Percentiles rank a stretch among this genome's conserved stretches.
Conservation (phyloP, 2,113 vertebrate species). For the Stegastes partitus region DNA sequence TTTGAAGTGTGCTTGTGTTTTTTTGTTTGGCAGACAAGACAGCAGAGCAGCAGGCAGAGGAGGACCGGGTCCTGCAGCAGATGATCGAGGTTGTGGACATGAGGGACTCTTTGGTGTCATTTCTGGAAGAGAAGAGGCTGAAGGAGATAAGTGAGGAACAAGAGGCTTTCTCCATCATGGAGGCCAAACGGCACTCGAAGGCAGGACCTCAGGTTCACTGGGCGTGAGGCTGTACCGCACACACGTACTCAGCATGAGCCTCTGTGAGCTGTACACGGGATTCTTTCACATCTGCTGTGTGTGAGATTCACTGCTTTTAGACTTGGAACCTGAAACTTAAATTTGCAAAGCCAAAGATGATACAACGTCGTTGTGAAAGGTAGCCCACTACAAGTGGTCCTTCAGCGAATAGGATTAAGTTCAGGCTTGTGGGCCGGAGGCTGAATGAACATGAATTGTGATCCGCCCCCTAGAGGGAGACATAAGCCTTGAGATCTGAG, state of each 20-base stretch:
- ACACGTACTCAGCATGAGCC: constrained; percentile 1
- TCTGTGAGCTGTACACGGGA: background rate
- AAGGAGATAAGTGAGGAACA: constrained; percentile 86
- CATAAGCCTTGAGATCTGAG: constrained; percentile 31
- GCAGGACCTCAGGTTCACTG: constrained; percentile 82
- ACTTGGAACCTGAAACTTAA: constrained; percentile 24
- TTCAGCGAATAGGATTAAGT: background rate
- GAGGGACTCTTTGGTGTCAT: constrained; percentile 89
- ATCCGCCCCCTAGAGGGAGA: constrained; percentile 61
- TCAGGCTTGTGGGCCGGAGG: background rate
- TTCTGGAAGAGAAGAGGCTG: constrained; percentile 91
- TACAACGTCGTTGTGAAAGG: constrained; percentile 2
- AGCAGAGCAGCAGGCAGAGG: constrained; percentile 78
- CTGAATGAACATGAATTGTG: constrained; percentile 4
- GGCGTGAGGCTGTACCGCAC: constrained; percentile 58
- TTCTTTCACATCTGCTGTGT: background rate
- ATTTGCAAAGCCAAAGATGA: constrained; percentile 78
- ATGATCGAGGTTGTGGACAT: constrained; percentile 92
- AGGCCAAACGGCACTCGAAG: constrained; percentile 82
- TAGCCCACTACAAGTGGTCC: background rate
- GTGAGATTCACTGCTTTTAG: constrained; percentile 36
- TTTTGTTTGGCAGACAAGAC: constrained; percentile 86
- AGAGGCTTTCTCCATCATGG: constrained; percentile 72
- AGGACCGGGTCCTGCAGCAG: constrained; percentile 85
- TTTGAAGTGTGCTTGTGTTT: background rate